Conservation (phyloP, 2,888 invertebrate genomes). For the Dendrolimus pini region DNA sequence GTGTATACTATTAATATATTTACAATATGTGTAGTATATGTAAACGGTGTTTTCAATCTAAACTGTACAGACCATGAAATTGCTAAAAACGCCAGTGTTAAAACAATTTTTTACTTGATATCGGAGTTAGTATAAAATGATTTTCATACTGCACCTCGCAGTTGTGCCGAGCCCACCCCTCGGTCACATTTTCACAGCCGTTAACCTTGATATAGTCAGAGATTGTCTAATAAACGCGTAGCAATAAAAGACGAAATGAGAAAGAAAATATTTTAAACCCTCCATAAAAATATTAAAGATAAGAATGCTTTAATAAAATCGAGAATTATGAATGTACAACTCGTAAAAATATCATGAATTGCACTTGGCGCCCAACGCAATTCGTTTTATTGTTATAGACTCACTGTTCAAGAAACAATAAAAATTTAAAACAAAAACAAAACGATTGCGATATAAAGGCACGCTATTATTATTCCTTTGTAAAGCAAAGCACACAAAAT, state of each 20-base stretch:
- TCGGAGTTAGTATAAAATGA: not conserved
- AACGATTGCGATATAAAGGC: not conserved
- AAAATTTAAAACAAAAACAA: constrained; percentile 2
- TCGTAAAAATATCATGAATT: constrained; percentile 43
- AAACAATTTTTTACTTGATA: too few species aligned
- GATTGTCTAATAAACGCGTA: constrained; percentile 34
- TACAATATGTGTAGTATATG: too few species aligned
- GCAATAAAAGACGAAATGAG: constrained; percentile 39
- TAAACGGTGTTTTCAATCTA: too few species aligned
- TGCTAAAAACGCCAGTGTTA: too few species aligned
- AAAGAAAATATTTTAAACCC: constrained; percentile 43
- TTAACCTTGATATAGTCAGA: constrained; percentile 26
- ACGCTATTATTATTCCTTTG: not conserved
- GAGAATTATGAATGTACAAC: constrained; percentile 37
- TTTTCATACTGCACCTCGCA: constrained; percentile 3
- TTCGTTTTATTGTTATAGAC: not conserved
- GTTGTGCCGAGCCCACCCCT: constrained; percentile 12
- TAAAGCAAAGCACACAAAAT: not conserved
- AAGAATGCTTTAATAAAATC: constrained; percentile 38
- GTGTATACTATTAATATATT: too few species aligned
- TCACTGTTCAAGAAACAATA: not conserved
- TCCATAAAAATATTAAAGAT: constrained; percentile 43
- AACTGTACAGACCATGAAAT: too few species aligned
- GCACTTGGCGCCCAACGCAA: constrained; percentile 17
- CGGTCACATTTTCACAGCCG: constrained; percentile 19